A percentile compares a stretch with the other conserved stretches of the same genome.
Evolutionary conservation across 2,888 invertebrate genomes (phyloP).

Genomic region (Cryptophagus acutangulus): DNA sequence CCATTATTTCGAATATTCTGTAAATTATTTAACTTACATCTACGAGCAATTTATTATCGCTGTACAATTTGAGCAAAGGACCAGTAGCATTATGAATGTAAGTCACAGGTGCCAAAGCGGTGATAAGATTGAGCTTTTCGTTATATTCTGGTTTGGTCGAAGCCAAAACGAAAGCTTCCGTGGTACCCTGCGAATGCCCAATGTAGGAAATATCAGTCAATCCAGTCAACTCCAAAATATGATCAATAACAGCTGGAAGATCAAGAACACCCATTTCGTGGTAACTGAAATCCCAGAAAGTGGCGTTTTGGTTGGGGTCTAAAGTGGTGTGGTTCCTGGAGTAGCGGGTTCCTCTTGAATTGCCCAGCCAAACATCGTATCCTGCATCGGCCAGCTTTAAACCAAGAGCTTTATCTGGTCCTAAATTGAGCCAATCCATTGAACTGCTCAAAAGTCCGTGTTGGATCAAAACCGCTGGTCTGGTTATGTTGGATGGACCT

Average conservation of each 20-base stretch:
- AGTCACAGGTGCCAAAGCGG: slow-evolving; percentile 20
- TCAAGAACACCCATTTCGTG: too few species aligned
- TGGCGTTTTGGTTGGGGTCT: slow-evolving; percentile 36
- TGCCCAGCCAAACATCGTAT: slow-evolving; percentile 58
- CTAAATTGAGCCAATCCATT: slow-evolving; percentile 67
- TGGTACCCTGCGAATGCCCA: too few species aligned
- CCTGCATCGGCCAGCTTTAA: slow-evolving; percentile 47
- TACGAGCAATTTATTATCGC: background rate
- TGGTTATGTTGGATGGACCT: slow-evolving; percentile 10
- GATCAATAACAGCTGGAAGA: too few species aligned
- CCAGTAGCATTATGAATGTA: slow-evolving; percentile 10
- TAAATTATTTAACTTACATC: slow-evolving; percentile 3
- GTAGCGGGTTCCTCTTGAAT: slow-evolving; percentile 56
- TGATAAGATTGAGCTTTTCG: slow-evolving; percentile 12
- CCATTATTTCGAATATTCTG: background rate
- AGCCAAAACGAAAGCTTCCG: too few species aligned
- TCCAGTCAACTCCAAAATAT: too few species aligned
- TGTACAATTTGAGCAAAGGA: background rate
- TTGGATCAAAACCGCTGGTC: slow-evolving; percentile 44
- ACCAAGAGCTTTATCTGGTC: slow-evolving; percentile 54
- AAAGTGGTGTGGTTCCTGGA: slow-evolving; percentile 48
- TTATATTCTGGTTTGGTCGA: too few species aligned
- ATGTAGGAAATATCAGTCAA: too few species aligned
- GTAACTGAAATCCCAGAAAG: slow-evolving; percentile 43
- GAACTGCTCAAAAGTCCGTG: slow-evolving; percentile 73